Conservation (phyloP, 2,113 vertebrate genomes). For the Holacanthus passer region DNA sequence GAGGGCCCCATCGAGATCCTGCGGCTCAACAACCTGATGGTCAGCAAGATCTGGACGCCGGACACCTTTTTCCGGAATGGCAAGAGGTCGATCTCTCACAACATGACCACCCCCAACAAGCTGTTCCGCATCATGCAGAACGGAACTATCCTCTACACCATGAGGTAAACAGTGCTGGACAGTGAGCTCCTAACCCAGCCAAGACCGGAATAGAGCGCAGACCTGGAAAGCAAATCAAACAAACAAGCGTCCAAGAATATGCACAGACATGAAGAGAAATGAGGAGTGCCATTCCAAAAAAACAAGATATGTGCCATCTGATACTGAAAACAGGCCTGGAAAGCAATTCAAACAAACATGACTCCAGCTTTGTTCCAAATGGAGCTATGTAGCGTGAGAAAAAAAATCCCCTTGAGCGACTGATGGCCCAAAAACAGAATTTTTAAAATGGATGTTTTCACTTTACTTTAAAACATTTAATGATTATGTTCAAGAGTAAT, state of each 20-base stretch:
- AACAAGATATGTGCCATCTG: slow-evolving; percentile 72
- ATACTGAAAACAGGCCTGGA: slow-evolving; percentile 69
- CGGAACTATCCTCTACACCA: slow-evolving; percentile 90
- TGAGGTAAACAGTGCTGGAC: slow-evolving; percentile 82
- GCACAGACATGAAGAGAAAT: slow-evolving; percentile 67
- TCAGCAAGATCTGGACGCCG: slow-evolving; percentile 90
- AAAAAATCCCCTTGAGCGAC: neutral
- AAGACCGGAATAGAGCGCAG: slow-evolving; percentile 77
- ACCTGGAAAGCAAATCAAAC: slow-evolving; percentile 70
- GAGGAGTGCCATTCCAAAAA: slow-evolving; percentile 62
- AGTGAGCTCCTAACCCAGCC: slow-evolving; percentile 51
- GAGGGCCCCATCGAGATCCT: slow-evolving; percentile 88
- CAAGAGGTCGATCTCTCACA: slow-evolving; percentile 90
- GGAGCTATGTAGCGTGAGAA: slow-evolving; percentile 29
- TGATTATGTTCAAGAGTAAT: neutral
- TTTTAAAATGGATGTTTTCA: slow-evolving; percentile 23
- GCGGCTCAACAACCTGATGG: slow-evolving; percentile 89
- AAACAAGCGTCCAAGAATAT: slow-evolving; percentile 71
- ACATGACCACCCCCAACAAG: slow-evolving; percentile 91
- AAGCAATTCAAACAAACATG: slow-evolving; percentile 69
- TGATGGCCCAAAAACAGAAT: slow-evolving; percentile 38
- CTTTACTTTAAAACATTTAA: slow-evolving; percentile 36
- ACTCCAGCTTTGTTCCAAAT: slow-evolving; percentile 66
- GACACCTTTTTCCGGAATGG: slow-evolving; percentile 90
- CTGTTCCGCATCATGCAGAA: slow-evolving; percentile 91